phyloP scores from a whole-genome alignment of 2,797 vertebrate genomes.

The Hypotaenidia philippensis region DNA sequence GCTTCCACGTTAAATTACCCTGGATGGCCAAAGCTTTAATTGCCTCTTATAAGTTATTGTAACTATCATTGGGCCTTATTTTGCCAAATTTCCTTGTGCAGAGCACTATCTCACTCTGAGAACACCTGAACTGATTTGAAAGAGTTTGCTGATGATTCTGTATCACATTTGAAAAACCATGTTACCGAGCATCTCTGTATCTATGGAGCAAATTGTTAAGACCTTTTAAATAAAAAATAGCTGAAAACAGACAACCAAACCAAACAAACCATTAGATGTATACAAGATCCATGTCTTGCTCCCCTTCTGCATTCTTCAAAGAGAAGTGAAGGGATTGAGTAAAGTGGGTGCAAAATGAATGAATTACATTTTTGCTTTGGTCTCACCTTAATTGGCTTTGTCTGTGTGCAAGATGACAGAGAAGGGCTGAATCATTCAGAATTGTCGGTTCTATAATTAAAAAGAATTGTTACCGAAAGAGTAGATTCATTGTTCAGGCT shows the following conservation, averaged over 20 bases:
- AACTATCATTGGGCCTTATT: background rate
- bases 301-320: constrained; percentile 16
- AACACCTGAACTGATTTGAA: background rate
- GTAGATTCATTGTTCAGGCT: constrained; percentile 57
- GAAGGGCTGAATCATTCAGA: constrained; percentile 49
- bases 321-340: background rate
- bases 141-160: background rate
- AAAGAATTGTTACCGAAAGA: constrained; percentile 63
- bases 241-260: background rate
- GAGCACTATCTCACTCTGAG: background rate
- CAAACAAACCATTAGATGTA: background rate
- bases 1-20: background rate
- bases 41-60: background rate
- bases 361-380: constrained; percentile 24
- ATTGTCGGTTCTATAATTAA: constrained; percentile 72
- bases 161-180: background rate
- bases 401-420: constrained; percentile 40
- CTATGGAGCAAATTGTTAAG: background rate
- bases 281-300: background rate
- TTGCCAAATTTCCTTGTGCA: background rate
- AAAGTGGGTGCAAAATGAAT: background rate
- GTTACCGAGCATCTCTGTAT: background rate
- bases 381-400: constrained; percentile 58
- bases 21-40: background rate
- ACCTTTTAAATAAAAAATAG: background rate